Base-by-base conservation (phyloP, 2,888 invertebrate genomes). In the Helleia helle region DNA sequence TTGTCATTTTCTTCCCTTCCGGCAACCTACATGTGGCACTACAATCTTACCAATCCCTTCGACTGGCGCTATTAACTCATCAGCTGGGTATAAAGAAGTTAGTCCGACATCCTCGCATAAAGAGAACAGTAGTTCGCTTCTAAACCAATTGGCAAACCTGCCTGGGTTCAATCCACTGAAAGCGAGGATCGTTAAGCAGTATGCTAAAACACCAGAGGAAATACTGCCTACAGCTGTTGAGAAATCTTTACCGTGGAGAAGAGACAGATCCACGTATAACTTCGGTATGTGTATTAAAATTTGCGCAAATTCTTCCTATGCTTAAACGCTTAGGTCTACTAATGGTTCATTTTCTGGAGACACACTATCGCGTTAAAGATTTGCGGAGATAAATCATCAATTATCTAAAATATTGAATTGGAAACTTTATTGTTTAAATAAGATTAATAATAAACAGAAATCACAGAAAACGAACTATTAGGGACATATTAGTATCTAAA, bases 231-330 rank as follows among this genome's bases (percentile, higher is more conserved):
- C 93, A 58, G 90, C 91, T 62, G 91, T 92, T 70, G 94, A 94
- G 86, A 88, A 90, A 74, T 90, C 91, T 58, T 88, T 94, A 73
- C 95, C 95, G 65, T 95, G 95, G 95, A 90, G 93, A 75, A 87
- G 90, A 71, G 91, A 91, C 80, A 88, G 88, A 77, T 89, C 89
- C 83, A 89, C 88, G 79, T 88, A 88, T 72, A 88, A 89, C 76
- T 88, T 89, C 83, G 91, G 91, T 91, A 91, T 88, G 88, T 86
- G 67, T 71, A 43, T 30, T 45, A 45, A 38, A 44, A 38, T 39
- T 37, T 42, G 34, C 12, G 22, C 34, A 34, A 30, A 44, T 31
- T 36, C 41, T 38, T 34, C 38, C n/a, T n/a, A n/a, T n/a, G 42
- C 39, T 42, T 40, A 22, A 36, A 38, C 34, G 44, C 47, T 8